Conservation (phyloP, 2,888 invertebrate genomes). For the Malthinus flaveolus region DNA sequence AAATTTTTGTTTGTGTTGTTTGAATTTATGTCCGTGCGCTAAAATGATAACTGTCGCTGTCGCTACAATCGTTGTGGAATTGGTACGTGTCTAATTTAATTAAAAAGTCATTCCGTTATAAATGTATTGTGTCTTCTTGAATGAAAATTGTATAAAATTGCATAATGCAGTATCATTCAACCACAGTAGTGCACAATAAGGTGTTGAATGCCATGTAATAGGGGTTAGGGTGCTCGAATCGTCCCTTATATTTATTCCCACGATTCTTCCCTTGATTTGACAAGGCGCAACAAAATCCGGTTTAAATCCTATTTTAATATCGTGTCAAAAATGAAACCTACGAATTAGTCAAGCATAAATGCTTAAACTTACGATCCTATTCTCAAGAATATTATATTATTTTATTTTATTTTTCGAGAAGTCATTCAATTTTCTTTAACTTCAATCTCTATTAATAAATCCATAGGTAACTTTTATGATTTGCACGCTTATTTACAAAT, state of each 20-base stretch:
- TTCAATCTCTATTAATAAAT: too few species aligned
- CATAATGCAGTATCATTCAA: constrained; percentile 36
- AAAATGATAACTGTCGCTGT: too few species aligned
- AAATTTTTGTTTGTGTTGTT: neutral
- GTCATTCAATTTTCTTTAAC: too few species aligned
- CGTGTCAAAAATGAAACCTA: constrained; percentile 21
- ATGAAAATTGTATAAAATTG: constrained; percentile 34
- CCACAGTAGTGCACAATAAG: constrained; percentile 38
- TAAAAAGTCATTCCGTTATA: constrained; percentile 36
- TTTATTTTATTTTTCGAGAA: too few species aligned
- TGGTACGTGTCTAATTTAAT: constrained; percentile 36
- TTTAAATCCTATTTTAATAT: constrained; percentile 30
- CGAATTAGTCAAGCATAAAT: constrained; percentile 29
- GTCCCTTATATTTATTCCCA: constrained; percentile 33
- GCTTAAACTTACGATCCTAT: constrained; percentile 9
- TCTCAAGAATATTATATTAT: constrained; percentile 1
- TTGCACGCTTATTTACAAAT: too few species aligned
- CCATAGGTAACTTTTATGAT: too few species aligned
- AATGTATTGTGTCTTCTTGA: constrained; percentile 35
- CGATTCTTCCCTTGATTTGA: constrained; percentile 31
- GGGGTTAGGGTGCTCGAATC: constrained; percentile 30
- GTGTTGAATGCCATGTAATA: constrained; percentile 40
- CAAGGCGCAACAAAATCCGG: constrained; percentile 23
- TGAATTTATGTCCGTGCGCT: too few species aligned
- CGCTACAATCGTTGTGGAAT: neutral